A percentile compares a stretch with the other conserved stretches of the same genome.
These are phyloP conservation scores for Rhamnusium bicolor DNA, from an alignment of 2,888 invertebrate genomes.

Conservation along the genomic window DNA sequence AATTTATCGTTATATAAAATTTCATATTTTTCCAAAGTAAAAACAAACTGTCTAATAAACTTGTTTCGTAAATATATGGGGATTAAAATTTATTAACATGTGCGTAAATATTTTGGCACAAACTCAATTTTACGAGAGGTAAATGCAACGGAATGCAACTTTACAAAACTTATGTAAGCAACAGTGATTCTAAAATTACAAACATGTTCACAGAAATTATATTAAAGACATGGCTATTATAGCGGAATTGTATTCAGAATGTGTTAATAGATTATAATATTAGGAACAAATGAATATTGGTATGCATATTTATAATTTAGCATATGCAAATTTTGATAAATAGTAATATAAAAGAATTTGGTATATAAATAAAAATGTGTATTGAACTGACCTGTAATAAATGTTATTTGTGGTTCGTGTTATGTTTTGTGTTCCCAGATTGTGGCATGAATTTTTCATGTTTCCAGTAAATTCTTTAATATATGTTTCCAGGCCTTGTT, in stretches of 20 bases:
- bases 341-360: too few relatives aligned
- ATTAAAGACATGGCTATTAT: not conserved
- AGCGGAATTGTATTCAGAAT: not conserved
- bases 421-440: too few relatives aligned
- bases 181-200: conserved; percentile 18
- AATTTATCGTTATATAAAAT: conserved; percentile 31
- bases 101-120: conserved; percentile 38
- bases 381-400: too few relatives aligned
- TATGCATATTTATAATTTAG: too few relatives aligned
- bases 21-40: conserved; percentile 21
- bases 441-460: too few relatives aligned
- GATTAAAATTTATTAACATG: conserved; percentile 33
- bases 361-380: too few relatives aligned
- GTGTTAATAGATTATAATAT: too few relatives aligned
- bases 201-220: not conserved
- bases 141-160: conserved; percentile 36
- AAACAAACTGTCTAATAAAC: conserved; percentile 38
- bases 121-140: conserved; percentile 27
- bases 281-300: too few relatives aligned
- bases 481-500: too few relatives aligned
- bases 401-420: too few relatives aligned
- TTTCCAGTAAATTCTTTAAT: too few relatives aligned
- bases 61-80: conserved; percentile 9
- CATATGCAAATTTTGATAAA: too few relatives aligned
- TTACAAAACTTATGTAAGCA: conserved; percentile 9